These are phyloP conservation scores for Bursaphelenchus mucronatus DNA, from an alignment of 1,140 invertebrate genomes.

Conservation along the genomic window DNA sequence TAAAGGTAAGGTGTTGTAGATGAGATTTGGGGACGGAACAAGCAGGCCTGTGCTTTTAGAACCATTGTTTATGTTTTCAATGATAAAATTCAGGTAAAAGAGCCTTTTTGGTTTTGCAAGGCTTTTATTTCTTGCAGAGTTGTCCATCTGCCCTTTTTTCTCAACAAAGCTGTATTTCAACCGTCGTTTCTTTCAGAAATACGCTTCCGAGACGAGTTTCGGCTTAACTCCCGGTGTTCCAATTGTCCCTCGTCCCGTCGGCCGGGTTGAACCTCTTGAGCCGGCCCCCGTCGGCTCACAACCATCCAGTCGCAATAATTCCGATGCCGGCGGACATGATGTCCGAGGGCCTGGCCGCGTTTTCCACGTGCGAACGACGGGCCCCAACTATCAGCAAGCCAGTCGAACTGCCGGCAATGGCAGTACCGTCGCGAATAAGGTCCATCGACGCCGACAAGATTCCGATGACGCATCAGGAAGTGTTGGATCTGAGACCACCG, in stretches of 20 bases:
- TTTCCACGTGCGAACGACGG: constrained; percentile 14
- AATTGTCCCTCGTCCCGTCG: constrained; percentile 4
- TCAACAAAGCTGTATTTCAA: too few relatives aligned
- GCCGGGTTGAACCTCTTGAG: background rate
- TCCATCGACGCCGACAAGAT: constrained; percentile 27
- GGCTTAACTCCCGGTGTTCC: background rate
- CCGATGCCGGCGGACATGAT: background rate
- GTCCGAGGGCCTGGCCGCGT: constrained; percentile 12
- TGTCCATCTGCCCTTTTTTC: too few relatives aligned
- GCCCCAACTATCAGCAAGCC: background rate
- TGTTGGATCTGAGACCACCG: constrained; percentile 49
- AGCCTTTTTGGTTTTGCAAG: too few relatives aligned
- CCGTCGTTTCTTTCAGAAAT: background rate
- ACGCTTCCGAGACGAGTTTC: constrained; percentile 13
- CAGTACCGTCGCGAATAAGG: constrained; percentile 4
- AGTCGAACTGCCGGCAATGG: constrained; percentile 10
- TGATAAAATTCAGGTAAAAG: too few relatives aligned
- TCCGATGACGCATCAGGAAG: constrained; percentile 51
- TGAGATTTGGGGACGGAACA: too few relatives aligned
- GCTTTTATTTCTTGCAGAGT: too few relatives aligned
- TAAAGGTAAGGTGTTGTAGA: background rate
- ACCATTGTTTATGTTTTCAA: too few relatives aligned
- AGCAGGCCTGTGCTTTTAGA: too few relatives aligned
- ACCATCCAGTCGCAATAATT: background rate
- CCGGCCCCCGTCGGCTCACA: background rate